phyloP scores from a whole-genome alignment of 2,888 invertebrate species.

The Tiliacea aurago region DNA sequence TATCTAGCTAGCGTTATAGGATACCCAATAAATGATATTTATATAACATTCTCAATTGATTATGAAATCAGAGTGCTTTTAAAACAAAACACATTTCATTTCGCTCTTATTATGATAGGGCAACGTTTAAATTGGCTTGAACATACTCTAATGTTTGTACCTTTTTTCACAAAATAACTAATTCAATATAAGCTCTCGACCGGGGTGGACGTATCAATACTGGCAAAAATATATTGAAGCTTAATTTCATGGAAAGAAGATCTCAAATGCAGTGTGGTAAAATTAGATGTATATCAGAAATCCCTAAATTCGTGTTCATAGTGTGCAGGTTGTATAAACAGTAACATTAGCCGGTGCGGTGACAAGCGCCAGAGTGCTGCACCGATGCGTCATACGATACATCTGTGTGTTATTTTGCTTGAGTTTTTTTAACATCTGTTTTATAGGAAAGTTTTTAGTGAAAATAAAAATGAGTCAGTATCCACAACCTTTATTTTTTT shows the following conservation, averaged over 20 bases:
- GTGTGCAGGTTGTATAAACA: constrained; percentile 84
- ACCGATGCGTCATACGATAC: constrained; percentile 76
- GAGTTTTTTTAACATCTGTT: constrained; percentile 71
- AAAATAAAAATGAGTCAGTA: constrained; percentile 47
- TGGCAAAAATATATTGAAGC: constrained; percentile 11
- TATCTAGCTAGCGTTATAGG: constrained; percentile 4
- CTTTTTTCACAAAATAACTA: constrained; percentile 52
- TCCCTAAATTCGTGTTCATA: constrained; percentile 76
- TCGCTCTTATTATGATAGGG: constrained; percentile 12
- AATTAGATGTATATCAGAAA: constrained; percentile 49
- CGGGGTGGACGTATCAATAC: background rate
- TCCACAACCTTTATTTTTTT: constrained; percentile 66
- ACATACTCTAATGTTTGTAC: constrained; percentile 24
- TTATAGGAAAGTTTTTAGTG: constrained; percentile 57
- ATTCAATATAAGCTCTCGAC: constrained; percentile 30
- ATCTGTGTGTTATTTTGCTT: constrained; percentile 63
- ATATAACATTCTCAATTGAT: background rate
- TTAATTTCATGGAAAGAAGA: background rate
- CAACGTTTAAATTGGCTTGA: constrained; percentile 46
- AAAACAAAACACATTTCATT: constrained; percentile 3
- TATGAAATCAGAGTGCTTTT: background rate
- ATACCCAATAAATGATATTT: constrained; percentile 10
- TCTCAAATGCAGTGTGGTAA: constrained; percentile 27
- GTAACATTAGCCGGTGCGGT: constrained; percentile 77
- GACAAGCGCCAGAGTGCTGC: constrained; percentile 79